These are phyloP conservation scores for Lynx canadensis DNA, from an alignment of 2,113 vertebrate species.

Conservation along the genomic window DNA sequence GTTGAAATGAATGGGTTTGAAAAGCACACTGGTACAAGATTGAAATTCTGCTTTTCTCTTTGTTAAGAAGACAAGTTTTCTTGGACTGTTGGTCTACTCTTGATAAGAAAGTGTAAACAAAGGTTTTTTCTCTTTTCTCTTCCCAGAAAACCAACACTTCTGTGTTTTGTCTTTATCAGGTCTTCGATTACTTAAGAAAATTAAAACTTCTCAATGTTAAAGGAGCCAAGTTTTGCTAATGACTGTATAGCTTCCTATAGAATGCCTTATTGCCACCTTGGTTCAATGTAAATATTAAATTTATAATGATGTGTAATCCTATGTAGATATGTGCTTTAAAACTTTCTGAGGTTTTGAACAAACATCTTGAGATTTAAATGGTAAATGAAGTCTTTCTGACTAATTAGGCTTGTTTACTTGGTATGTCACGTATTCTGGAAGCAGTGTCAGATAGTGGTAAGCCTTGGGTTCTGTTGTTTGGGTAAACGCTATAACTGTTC, in stretches of 20 bases:
- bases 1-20: not conserved
- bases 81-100: not conserved
- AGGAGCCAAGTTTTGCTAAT: not conserved
- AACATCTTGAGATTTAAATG: not conserved
- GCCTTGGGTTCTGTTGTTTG: not conserved
- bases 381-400: not conserved
- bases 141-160: not conserved
- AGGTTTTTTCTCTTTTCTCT: not conserved
- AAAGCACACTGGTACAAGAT: not conserved
- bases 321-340: not conserved
- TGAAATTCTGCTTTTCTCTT: not conserved
- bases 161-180: not conserved
- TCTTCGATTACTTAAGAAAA: not conserved
- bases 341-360: not conserved
- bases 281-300: not conserved
- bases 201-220: not conserved
- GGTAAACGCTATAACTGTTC: not conserved
- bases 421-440: not conserved
- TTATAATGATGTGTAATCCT: not conserved
- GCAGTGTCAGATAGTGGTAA: not conserved
- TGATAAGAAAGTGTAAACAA: not conserved
- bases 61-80: not conserved
- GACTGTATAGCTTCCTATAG: not conserved
- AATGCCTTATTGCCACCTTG: not conserved
- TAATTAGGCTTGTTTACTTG: not conserved